phyloP scores from a whole-genome alignment of 2,888 invertebrate species.

The Hirtodrosophila trivittata region DNA sequence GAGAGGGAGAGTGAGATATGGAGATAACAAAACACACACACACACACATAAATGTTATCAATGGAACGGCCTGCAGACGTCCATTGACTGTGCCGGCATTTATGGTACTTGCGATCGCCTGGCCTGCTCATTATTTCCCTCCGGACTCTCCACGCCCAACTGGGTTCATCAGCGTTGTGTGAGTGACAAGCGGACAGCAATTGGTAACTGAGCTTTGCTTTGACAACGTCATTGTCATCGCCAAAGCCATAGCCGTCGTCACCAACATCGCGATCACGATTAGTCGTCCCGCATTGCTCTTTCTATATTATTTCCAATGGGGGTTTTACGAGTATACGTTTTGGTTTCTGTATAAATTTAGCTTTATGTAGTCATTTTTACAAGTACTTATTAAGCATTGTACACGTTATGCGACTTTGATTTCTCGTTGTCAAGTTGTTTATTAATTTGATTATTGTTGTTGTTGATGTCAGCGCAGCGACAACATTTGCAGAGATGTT shows the following conservation, averaged over 20 bases:
- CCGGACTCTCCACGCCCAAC: background rate
- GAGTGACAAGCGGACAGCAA: background rate
- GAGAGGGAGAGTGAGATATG: background rate
- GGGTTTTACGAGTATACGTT: conserved; percentile 31
- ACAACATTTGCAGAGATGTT: conserved; percentile 31
- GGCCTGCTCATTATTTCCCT: too few relatives aligned
- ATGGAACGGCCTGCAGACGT: conserved; percentile 35
- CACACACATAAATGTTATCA: conserved; percentile 42
- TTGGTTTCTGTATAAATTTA: conserved; percentile 50
- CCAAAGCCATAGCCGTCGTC: conserved; percentile 13
- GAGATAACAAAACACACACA: conserved; percentile 10
- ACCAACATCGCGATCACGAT: background rate
- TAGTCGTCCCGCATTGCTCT: conserved; percentile 43
- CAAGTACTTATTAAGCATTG: conserved; percentile 68
- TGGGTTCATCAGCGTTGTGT: background rate
- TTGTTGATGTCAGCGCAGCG: conserved; percentile 7
- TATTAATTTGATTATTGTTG: conserved; percentile 50
- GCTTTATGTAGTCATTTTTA: conserved; percentile 64
- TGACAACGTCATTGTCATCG: conserved; percentile 39
- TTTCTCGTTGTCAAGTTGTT: conserved; percentile 45
- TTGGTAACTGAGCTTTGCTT: conserved; percentile 35
- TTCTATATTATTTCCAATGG: conserved; percentile 58
- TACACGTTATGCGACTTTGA: conserved; percentile 60
- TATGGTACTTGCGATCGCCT: background rate
- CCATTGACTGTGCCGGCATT: conserved; percentile 32